phyloP scores from a whole-genome alignment of 2,113 vertebrate genomes.

The Leiothrix lutea region DNA sequence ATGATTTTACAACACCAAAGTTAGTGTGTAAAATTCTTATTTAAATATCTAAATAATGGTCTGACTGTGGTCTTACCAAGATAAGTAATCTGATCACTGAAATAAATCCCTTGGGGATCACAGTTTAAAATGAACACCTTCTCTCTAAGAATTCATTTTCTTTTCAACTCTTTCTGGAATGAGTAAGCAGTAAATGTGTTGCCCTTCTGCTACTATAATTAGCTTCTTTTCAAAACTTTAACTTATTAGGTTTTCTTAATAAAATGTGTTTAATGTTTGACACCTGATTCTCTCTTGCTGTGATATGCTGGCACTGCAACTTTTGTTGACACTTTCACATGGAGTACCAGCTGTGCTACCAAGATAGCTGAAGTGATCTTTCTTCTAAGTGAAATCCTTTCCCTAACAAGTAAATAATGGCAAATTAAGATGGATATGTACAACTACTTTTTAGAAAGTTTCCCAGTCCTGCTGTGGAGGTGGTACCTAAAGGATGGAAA shows the following conservation, averaged over 20 bases:
- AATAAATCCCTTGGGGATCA: not conserved
- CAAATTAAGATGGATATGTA: not conserved
- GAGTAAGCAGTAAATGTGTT: not conserved
- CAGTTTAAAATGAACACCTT: not conserved
- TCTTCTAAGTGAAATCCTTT: not conserved
- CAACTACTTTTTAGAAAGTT: not conserved
- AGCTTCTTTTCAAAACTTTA: not conserved
- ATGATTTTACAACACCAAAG: not conserved
- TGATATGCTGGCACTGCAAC: not conserved
- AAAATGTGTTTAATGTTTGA: not conserved
- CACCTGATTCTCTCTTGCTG: not conserved
- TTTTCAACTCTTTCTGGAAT: not conserved
- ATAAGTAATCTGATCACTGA: not conserved
- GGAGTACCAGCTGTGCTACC: not conserved
- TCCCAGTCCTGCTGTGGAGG: not conserved
- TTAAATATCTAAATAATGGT: not conserved
- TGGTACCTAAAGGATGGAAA: not conserved
- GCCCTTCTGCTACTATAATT: not conserved
- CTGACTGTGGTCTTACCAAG: not conserved
- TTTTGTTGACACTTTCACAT: slow-evolving; percentile 1
- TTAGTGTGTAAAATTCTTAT: not conserved
- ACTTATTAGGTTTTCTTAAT: not conserved
- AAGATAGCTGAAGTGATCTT: not conserved
- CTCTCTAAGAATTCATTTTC: not conserved
- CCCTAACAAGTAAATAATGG: not conserved